These are phyloP conservation scores for Lithosia quadra DNA, from an alignment of 2,888 invertebrate species.

Conservation along the genomic window DNA sequence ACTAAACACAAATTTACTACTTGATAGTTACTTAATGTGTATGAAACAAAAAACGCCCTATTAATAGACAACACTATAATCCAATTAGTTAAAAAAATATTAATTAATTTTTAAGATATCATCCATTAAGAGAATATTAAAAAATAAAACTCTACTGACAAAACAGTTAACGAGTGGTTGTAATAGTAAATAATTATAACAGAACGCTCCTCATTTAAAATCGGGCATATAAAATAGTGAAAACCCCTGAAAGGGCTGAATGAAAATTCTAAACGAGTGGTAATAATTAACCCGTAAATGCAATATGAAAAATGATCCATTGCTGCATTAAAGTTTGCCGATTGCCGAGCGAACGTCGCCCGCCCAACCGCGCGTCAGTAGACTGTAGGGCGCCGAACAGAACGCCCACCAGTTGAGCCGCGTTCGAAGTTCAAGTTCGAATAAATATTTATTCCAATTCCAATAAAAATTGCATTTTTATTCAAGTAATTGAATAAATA, in stretches of 20 bases:
- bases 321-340: slow-evolving; percentile 48
- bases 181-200: too few species aligned
- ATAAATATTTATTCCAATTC: slow-evolving; percentile 43
- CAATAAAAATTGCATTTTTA: slow-evolving; percentile 23
- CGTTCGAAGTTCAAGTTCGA: slow-evolving; percentile 63
- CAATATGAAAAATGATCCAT: slow-evolving; percentile 31
- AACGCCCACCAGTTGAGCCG: slow-evolving; percentile 70
- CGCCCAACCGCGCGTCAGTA: slow-evolving; percentile 61
- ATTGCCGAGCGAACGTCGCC: slow-evolving; percentile 43
- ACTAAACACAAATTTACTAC: too few species aligned
- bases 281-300: slow-evolving; percentile 37
- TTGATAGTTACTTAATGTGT: too few species aligned
- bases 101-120: too few species aligned
- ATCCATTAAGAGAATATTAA: too few species aligned
- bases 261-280: slow-evolving; percentile 20
- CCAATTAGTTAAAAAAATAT: too few species aligned
- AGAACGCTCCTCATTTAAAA: background rate
- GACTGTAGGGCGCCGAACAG: slow-evolving; percentile 66
- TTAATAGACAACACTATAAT: too few species aligned
- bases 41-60: too few species aligned
- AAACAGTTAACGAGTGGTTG: too few species aligned
- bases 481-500: slow-evolving; percentile 19
- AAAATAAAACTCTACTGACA: too few species aligned
- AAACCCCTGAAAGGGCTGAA: background rate
- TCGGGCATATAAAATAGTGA: background rate